Percentiles rank a stretch among this genome's conserved stretches.
phyloP scores from a whole-genome alignment of 1,140 invertebrate species.

The Drosophila tsacasi region DNA sequence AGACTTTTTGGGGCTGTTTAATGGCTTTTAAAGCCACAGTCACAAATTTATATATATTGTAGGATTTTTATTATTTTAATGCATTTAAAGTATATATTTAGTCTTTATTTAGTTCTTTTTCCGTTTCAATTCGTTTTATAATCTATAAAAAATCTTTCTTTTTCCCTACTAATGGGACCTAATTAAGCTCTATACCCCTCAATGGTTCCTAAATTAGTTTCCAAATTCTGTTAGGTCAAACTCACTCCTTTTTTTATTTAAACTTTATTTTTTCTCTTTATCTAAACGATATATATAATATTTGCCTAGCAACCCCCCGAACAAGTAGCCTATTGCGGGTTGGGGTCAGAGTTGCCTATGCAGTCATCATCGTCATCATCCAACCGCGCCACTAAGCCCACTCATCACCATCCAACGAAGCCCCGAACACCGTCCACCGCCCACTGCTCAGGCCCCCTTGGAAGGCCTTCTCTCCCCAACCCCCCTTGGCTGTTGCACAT shows the following conservation, averaged over 20 bases:
- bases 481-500: slow-evolving; percentile 68
- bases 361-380: slow-evolving; percentile 58
- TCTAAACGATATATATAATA: slow-evolving; percentile 6
- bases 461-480: slow-evolving; percentile 6
- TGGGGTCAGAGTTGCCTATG: slow-evolving; percentile 54
- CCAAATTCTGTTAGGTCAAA: not conserved
- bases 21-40: not conserved
- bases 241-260: not conserved
- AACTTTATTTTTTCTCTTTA: slow-evolving; percentile 6
- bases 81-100: not conserved
- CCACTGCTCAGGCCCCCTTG: slow-evolving; percentile 1
- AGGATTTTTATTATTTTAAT: not conserved
- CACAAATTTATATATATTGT: not conserved
- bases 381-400: slow-evolving; percentile 42
- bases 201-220: not conserved
- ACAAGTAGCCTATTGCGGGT: slow-evolving; percentile 49
- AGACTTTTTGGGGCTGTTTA: not conserved
- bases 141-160: not conserved
- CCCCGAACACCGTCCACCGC: slow-evolving; percentile 8
- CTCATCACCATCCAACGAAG: slow-evolving; percentile 36
- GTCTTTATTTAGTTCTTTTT: not conserved
- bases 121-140: not conserved
- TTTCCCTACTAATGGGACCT: not conserved
- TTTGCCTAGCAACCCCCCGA: slow-evolving; percentile 46
- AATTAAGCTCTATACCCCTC: not conserved